phyloP scores from a whole-genome alignment of 2,888 invertebrate species.

The Stegana nigrithorax region DNA sequence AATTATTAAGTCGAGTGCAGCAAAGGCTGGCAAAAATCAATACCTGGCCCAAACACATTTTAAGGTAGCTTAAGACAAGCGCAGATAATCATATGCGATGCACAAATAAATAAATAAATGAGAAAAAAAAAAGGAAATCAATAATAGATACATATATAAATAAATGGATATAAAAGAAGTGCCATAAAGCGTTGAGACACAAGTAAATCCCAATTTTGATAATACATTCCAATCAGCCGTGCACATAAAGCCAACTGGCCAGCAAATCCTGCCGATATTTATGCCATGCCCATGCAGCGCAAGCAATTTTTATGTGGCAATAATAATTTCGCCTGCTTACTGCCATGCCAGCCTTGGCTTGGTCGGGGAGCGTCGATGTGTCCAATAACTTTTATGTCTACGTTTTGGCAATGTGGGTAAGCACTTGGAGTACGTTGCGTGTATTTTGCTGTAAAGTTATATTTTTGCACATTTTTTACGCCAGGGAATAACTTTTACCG shows the following conservation, averaged over 20 bases:
- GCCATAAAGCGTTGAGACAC: constrained; percentile 43
- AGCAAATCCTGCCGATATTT: constrained; percentile 35
- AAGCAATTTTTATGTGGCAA: constrained; percentile 30
- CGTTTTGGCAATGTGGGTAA: constrained; percentile 25
- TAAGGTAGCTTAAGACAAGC: constrained; percentile 12
- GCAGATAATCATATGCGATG: constrained; percentile 31
- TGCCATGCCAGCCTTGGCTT: neutral
- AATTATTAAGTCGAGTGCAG: neutral
- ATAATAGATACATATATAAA: no score
- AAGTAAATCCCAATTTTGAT: constrained; percentile 53
- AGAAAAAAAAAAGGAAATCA: no score
- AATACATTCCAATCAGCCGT: constrained; percentile 67
- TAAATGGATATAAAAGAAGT: no score
- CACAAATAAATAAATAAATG: constrained; percentile 44
- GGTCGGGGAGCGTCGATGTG: neutral
- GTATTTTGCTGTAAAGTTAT: constrained; percentile 36
- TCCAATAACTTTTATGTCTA: constrained; percentile 52
- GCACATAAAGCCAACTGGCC: constrained; percentile 67
- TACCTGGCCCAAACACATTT: neutral
- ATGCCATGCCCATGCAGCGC: constrained; percentile 18
- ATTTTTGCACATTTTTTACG: constrained; percentile 25
- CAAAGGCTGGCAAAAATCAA: constrained; percentile 5
- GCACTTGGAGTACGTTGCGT: neutral
- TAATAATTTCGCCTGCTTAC: constrained; percentile 17
- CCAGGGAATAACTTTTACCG: constrained; percentile 25